Evolutionary conservation across 2,888 invertebrate species (phyloP).

Genomic region (Cremastinae sp.): DNA sequence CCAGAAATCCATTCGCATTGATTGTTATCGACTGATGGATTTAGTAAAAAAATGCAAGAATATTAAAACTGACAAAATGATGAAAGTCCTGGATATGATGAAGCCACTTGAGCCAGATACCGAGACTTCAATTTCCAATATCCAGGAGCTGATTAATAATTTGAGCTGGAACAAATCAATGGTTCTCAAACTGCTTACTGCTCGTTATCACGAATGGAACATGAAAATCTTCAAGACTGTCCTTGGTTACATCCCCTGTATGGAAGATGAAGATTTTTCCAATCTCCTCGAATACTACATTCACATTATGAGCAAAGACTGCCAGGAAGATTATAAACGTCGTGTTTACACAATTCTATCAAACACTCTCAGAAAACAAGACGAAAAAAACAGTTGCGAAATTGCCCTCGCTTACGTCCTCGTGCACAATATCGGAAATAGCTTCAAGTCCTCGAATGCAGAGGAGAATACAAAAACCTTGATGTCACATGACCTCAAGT

Average conservation of each 20-base stretch:
- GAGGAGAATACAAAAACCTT: slow-evolving; percentile 63
- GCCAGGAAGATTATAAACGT: slow-evolving; percentile 61
- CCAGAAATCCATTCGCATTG: slow-evolving; percentile 73
- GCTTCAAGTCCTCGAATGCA: slow-evolving; percentile 65
- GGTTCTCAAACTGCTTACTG: slow-evolving; percentile 66
- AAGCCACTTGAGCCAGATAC: slow-evolving; percentile 68
- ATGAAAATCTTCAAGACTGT: slow-evolving; percentile 64
- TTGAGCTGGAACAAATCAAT: slow-evolving; percentile 64
- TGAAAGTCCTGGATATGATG: slow-evolving; percentile 70
- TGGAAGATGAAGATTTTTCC: slow-evolving; percentile 68
- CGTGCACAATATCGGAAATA: slow-evolving; percentile 67
- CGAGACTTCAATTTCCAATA: slow-evolving; percentile 30
- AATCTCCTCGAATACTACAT: slow-evolving; percentile 70
- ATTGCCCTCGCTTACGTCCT: slow-evolving; percentile 67
- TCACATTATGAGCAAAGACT: slow-evolving; percentile 56
- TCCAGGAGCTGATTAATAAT: slow-evolving; percentile 67
- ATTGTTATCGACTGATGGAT: slow-evolving; percentile 70
- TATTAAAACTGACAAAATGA: slow-evolving; percentile 65
- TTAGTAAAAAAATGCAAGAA: slow-evolving; percentile 61
- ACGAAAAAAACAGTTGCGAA: slow-evolving; percentile 67
- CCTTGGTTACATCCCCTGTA: slow-evolving; percentile 44
- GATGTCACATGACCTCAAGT: slow-evolving; percentile 55
- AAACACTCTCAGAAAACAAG: slow-evolving; percentile 64
- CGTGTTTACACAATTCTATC: slow-evolving; percentile 62
- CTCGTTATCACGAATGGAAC: slow-evolving; percentile 73